Conservation (phyloP, 1,140 invertebrate species). For the Spodoptera frugiperda region DNA sequence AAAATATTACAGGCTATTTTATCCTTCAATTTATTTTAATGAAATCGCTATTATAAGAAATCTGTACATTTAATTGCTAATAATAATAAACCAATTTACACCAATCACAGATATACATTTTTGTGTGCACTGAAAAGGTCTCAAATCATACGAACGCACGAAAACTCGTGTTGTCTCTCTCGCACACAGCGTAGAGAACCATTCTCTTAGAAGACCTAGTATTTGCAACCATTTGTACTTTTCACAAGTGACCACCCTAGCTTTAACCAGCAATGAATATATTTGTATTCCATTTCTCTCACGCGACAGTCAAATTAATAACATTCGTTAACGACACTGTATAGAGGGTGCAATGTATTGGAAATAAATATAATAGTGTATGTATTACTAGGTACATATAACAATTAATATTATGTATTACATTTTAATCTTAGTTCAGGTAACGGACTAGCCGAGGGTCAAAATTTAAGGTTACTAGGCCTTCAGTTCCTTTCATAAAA, state of each 20-base stretch:
- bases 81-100: not conserved
- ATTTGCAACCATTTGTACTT: slow-evolving; percentile 42
- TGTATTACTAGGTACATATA: slow-evolving; percentile 15
- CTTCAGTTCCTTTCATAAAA: slow-evolving; percentile 42
- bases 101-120: not conserved
- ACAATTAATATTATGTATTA: slow-evolving; percentile 18
- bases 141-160: slow-evolving; percentile 37
- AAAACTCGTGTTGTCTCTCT: slow-evolving; percentile 39
- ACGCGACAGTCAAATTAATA: slow-evolving; percentile 8
- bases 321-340: slow-evolving; percentile 13
- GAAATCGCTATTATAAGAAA: no score
- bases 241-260: slow-evolving; percentile 27
- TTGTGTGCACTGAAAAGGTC: slow-evolving; percentile 17
- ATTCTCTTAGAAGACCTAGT: slow-evolving; percentile 38
- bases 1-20: no score
- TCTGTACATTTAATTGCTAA: no score
- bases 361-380: slow-evolving; percentile 24
- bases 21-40: no score
- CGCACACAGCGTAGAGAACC: slow-evolving; percentile 29
- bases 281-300: not conserved
- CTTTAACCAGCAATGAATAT: slow-evolving; percentile 17
- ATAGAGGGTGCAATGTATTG: slow-evolving; percentile 24
- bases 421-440: not conserved
- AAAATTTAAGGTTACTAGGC: slow-evolving; percentile 45
- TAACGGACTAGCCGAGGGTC: slow-evolving; percentile 35